These are phyloP conservation scores for Ferrisia virgata DNA, from an alignment of 2,888 invertebrate species.

Conservation along the genomic window DNA sequence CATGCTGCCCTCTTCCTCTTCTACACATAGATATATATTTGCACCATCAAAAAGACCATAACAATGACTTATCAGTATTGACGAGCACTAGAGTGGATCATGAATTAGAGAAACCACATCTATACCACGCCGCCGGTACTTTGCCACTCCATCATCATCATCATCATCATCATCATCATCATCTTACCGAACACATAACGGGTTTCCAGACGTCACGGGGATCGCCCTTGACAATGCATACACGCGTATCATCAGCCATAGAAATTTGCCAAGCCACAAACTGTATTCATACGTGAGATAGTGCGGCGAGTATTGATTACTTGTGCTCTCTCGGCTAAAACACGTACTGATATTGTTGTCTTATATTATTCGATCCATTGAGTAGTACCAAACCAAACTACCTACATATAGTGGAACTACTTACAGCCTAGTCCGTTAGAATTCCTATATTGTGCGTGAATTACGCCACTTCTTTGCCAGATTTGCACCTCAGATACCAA, in stretches of 20 bases:
- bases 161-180: background rate
- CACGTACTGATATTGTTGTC: background rate
- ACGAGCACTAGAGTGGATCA: background rate
- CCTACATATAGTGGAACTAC: too few species aligned
- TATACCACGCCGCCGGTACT: background rate
- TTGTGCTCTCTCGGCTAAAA: background rate
- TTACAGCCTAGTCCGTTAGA: background rate
- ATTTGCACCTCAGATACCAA: background rate
- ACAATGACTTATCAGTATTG: background rate
- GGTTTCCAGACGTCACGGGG: constrained; percentile 24
- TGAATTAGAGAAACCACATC: background rate
- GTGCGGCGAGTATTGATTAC: background rate
- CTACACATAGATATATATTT: too few species aligned
- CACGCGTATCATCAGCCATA: background rate
- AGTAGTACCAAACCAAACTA: too few species aligned
- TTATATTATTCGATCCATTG: background rate
- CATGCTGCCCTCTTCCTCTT: background rate
- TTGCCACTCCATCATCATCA: background rate
- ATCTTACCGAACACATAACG: constrained; percentile 8
- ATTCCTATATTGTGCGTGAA: background rate
- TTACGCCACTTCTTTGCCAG: background rate
- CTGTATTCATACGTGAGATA: background rate
- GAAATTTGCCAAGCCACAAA: background rate
- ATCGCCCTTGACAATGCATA: constrained; percentile 29
- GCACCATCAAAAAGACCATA: too few species aligned